Percentiles rank a stretch among this genome's conserved stretches.
phyloP scores from a whole-genome alignment of 1,140 invertebrate species.

The Calycopis cecrops region DNA sequence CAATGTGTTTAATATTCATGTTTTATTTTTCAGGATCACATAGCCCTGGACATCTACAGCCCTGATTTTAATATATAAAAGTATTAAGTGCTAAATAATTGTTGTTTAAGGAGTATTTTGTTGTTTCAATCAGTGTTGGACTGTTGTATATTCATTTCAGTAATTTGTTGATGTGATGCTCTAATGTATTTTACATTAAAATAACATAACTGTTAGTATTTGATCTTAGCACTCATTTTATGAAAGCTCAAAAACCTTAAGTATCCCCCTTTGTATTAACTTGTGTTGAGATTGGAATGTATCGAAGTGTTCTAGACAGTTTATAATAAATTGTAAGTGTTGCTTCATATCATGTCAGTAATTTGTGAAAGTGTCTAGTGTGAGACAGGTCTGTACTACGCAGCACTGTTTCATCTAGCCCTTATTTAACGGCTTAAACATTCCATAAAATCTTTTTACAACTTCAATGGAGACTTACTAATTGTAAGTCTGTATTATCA shows the following conservation, averaged over 20 bases:
- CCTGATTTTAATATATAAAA: conserved; percentile 35
- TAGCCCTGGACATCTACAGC: conserved; percentile 47
- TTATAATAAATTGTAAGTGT: conserved; percentile 40
- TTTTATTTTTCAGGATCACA: conserved; percentile 50
- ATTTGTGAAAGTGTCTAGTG: conserved; percentile 54
- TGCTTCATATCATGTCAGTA: conserved; percentile 46
- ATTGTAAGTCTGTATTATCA: conserved; percentile 50
- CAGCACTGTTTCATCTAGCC: conserved; percentile 54
- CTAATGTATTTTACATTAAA: conserved; percentile 40
- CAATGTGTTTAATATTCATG: conserved; percentile 4
- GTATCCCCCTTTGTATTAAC: conserved; percentile 20
- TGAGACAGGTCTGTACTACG: conserved; percentile 43
- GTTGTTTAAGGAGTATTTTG: conserved; percentile 39
- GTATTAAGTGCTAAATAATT: conserved; percentile 48
- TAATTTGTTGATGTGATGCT: conserved; percentile 52
- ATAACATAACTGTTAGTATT: conserved; percentile 46
- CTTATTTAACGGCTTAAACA: conserved; percentile 65
- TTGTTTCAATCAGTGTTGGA: conserved; percentile 53
- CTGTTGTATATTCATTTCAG: conserved; percentile 47
- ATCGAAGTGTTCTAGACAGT: conserved; percentile 62
- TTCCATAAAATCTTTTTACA: conserved; percentile 65
- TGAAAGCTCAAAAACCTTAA: conserved; percentile 16
- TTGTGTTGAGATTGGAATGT: conserved; percentile 59
- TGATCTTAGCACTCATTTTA: conserved; percentile 48
- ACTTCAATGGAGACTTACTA: conserved; percentile 57